Evolutionary conservation across 2,113 vertebrate genomes (phyloP), one percentile per base, ranked within the genome.

Genomic region (Muntiacus muntjak): DNA sequence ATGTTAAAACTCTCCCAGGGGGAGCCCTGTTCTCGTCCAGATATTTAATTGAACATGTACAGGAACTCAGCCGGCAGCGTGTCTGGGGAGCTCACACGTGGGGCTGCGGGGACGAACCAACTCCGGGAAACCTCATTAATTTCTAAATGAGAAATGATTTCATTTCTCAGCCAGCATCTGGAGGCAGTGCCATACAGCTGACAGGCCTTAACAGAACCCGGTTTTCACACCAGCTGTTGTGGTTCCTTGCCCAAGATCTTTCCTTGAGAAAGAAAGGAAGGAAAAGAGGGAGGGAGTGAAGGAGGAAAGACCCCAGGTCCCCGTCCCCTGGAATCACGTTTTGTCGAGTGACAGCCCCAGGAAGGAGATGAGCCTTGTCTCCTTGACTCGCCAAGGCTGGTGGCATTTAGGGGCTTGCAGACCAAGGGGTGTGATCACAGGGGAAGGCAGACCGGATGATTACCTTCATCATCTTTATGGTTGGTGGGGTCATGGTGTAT

Each of bases 111-210:
- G 62, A 82, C 3, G 43, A 14, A 8, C 67, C 15, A 1, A 8
- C 94, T 58, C 95, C 4, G 3, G 94, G 96, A 95, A 96, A 94
- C 50, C 82, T 93, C 62, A 91, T 93, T 98, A 85, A 94, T 94
- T 95, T 95, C 95, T 60, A 54, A 84, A 62, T 26, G 81, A 97
- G 85, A 67, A 88, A 17, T 30, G 58, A 88, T 87, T 87, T 91
- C 76, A 45, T 74, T 89, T 95, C 82, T n/a, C 2, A 12, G 91
- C 58, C 33, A 1, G 4, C 1, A 15, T 92, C 30, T 67, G 57
- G 64, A 33, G 45, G 7, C 0, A 8, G 21, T 2, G n/a, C 50
- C 8, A 1, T 1, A 12, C 7, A 12, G 17, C 52, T 3, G 17
- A 5, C n/a, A 3, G 47, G 4, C 19, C 43, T 60, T 43, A 9